Base-by-base conservation (phyloP, 2,797 vertebrate genomes). In the Erpetoichthys calabaricus region DNA sequence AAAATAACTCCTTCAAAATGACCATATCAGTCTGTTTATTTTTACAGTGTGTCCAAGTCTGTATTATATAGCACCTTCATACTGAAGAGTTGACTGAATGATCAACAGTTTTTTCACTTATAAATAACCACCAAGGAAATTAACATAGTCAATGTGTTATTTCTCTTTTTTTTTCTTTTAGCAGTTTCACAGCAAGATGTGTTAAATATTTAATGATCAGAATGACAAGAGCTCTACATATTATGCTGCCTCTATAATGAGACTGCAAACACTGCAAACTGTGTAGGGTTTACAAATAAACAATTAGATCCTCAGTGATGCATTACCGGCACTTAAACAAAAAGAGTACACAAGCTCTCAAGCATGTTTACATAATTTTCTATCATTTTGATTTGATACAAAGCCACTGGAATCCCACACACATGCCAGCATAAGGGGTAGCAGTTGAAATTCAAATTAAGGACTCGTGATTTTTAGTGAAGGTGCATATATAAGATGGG, bases 341-440 rank as follows among this genome's bases (percentile, higher is more conserved):
- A 78, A 77, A 66, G 72, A 76, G 77, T 72, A 76, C 77, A 79
- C 77, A 77, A 73, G 68, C 60, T 58, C 67, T 69, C 0, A 46
- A 74, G 75, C 71, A 67, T 74, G 74, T 72, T 77, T 74, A 79
- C 79, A 73, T 72, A 47, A 75, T 80, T 79, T 80, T 65, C 66
- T 70, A 77, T 81, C 70, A 73, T 76, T 78, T 74, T 71, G 66
- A 60, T 73, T 72, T 79, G 73, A 82, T 75, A 70, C 67, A 73
- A 78, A 67, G 41, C 51, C 42, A 8, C 53, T 60, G 50, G 53
- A 58, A 54, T 55, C 47, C 42, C 6, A 43, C 25, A 25, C 25
- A 25, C 25, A 25, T 25, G 25, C 25, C 25, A 25, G 25, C 25
- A 25, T 25, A 25, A 25, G 25, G 25, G 25, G 25, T 25, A 25